A percentile compares a stretch with the other conserved stretches of the same genome.
Evolutionary conservation across 2,113 vertebrate species (phyloP).

Genomic region (Tachuris rubrigastra): DNA sequence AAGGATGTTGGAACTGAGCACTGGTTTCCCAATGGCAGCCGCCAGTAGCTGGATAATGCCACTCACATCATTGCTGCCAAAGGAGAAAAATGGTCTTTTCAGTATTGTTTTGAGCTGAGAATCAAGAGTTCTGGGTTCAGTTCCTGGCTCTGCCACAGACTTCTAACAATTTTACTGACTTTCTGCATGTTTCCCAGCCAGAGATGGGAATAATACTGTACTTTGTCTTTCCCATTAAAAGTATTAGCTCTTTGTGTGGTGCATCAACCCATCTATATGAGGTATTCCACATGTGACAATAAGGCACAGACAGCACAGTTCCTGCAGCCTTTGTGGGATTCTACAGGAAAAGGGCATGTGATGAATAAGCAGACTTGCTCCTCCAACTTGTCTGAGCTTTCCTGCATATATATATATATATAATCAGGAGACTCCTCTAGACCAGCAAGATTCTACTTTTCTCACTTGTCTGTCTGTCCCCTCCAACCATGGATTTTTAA

Average conservation of each 20-base stretch:
- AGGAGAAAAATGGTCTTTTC: not conserved
- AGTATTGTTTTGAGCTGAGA: not conserved
- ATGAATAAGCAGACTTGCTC: not conserved
- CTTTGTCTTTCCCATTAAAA: not conserved
- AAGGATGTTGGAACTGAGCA: not conserved
- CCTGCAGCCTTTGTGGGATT: not conserved
- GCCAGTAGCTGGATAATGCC: not conserved
- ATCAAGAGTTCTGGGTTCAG: not conserved
- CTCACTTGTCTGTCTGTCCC: not conserved
- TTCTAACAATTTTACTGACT: conserved; percentile 7
- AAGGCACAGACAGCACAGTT: not conserved
- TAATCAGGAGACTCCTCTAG: not conserved
- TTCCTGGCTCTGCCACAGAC: not conserved
- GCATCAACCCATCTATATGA: not conserved
- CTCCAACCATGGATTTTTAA: not conserved
- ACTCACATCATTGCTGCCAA: not conserved
- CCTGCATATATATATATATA: not conserved
- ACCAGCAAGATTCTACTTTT: not conserved
- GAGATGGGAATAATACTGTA: not conserved
- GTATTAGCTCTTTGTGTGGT: not conserved
- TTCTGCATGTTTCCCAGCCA: not conserved
- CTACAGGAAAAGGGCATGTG: not conserved
- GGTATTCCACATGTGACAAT: not conserved
- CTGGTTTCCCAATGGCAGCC: not conserved
- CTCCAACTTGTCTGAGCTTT: not conserved